Evolutionary conservation across 2,113 vertebrate species (phyloP).

Genomic region (Melanerpes aurifrons): DNA sequence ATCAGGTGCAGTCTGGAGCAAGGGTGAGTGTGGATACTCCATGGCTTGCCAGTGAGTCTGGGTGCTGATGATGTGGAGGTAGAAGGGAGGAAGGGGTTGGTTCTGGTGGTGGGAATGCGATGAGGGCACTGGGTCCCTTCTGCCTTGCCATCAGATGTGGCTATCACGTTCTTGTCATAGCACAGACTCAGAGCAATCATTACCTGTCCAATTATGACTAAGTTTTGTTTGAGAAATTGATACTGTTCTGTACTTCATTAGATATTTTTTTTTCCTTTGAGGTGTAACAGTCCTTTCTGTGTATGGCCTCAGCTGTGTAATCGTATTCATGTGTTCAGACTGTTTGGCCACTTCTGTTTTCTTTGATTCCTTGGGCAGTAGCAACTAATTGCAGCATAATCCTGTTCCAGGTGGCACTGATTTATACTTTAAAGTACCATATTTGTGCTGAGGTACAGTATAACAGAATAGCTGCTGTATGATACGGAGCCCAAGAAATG

Average conservation of each 20-base stretch:
- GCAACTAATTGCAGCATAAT: neutral
- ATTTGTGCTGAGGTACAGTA: neutral
- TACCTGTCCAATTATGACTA: neutral
- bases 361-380: neutral
- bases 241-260: neutral
- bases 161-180: neutral
- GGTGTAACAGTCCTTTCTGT: neutral
- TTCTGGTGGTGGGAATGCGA: neutral
- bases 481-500: neutral
- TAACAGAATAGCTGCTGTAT: neutral
- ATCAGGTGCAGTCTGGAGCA: neutral
- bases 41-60: neutral
- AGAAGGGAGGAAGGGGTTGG: neutral
- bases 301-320: neutral
- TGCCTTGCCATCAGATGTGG: neutral
- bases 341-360: neutral
- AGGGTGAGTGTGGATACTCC: slow-evolving; percentile 12
- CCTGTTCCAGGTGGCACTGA: too few relatives aligned
- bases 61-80: neutral
- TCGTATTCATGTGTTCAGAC: neutral
- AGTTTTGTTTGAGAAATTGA: neutral
- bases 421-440: neutral
- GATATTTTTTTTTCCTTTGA: neutral
- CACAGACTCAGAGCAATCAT: neutral
- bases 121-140: neutral